Evolutionary conservation across 2,797 vertebrate species (phyloP).

Genomic region (Hylomyscus alleni): DNA sequence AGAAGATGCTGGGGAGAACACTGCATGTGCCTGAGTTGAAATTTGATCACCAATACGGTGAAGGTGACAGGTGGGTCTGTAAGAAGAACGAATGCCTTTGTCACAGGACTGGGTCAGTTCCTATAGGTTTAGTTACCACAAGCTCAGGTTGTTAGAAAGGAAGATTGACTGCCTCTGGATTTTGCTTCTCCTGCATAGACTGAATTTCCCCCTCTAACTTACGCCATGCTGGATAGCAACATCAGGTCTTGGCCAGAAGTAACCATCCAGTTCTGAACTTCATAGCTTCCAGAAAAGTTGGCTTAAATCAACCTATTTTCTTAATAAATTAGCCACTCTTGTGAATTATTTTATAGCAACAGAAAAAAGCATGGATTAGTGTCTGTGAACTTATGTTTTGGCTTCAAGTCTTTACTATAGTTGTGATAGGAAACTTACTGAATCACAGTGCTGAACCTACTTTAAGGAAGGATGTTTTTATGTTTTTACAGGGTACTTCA

Average conservation of each 20-base stretch:
- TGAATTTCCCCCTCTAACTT: neutral
- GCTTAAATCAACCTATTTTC: neutral
- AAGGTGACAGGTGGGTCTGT: neutral
- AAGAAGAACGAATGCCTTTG: neutral
- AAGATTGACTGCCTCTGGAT: neutral
- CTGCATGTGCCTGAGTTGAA: neutral
- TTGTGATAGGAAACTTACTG: conserved; percentile 28
- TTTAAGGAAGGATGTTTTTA: conserved; percentile 33
- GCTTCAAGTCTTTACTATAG: conserved; percentile 11
- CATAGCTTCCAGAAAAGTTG: neutral
- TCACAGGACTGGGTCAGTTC: neutral
- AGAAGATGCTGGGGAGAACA: neutral
- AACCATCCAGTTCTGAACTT: neutral
- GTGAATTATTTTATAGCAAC: neutral
- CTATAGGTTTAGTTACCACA: neutral
- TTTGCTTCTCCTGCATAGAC: neutral
- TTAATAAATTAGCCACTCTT: neutral
- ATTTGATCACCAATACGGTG: neutral
- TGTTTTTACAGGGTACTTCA: neutral
- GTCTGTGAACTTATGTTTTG: neutral
- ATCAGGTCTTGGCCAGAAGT: neutral
- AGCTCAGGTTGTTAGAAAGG: neutral
- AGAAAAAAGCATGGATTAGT: neutral
- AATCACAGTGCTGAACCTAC: neutral
- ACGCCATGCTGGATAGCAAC: neutral